phyloP scores from a whole-genome alignment of 2,797 vertebrate species.

The Hemitrygon akajei region DNA sequence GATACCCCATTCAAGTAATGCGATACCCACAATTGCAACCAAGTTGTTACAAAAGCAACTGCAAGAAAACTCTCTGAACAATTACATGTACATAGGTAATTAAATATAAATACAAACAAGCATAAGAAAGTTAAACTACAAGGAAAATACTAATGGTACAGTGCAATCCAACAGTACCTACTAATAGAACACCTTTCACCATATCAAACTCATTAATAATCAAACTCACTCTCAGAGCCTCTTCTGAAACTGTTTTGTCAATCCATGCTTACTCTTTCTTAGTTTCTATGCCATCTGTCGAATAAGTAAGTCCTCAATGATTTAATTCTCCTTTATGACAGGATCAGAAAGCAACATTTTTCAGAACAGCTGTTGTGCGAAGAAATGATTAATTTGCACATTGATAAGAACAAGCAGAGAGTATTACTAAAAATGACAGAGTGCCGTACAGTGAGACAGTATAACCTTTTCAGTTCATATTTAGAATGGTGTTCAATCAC shows the following conservation, averaged over 20 bases:
- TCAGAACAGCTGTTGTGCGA: constrained; percentile 23
- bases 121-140: too few species aligned
- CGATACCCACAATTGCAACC: too few species aligned
- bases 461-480: constrained; percentile 30
- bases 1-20: too few species aligned
- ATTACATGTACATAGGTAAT: too few species aligned
- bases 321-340: constrained; percentile 13
- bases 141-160: too few species aligned
- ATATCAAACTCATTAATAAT: constrained; percentile 13
- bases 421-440: constrained; percentile 14
- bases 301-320: constrained; percentile 2
- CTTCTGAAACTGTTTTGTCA: neutral
- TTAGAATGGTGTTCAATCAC: constrained; percentile 22
- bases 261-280: neutral
- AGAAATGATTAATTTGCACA: constrained; percentile 32
- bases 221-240: neutral
- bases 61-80: too few species aligned
- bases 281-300: constrained; percentile 2
- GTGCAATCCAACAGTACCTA: too few species aligned
- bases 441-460: neutral
- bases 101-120: too few species aligned
- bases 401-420: constrained; percentile 19
- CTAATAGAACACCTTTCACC: too few species aligned
- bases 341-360: constrained; percentile 11
- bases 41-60: too few species aligned